Conservation (phyloP, 2,888 invertebrate genomes). For the Phorcus lineatus region DNA sequence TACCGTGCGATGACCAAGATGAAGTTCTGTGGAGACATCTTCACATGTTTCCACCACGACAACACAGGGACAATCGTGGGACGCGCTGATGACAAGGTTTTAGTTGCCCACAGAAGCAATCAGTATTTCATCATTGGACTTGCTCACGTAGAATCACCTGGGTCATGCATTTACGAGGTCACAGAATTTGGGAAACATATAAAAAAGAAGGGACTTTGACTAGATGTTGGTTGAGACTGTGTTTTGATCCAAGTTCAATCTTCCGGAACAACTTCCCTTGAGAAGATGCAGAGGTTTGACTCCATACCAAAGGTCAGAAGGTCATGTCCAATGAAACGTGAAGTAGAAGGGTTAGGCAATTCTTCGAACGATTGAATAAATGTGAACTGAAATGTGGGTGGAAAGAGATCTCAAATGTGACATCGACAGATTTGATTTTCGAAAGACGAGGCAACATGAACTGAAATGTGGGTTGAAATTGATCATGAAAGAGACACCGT, state of each 20-base stretch:
- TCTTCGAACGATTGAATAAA: too few relatives aligned
- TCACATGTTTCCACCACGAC: conserved; percentile 51
- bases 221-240: not conserved
- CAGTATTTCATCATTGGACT: conserved; percentile 51
- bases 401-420: too few relatives aligned
- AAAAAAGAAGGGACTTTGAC: conserved; percentile 21
- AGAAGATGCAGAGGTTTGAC: too few relatives aligned
- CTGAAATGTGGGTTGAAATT: too few relatives aligned
- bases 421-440: too few relatives aligned
- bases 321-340: too few relatives aligned
- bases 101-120: conserved; percentile 47
- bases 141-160: conserved; percentile 50
- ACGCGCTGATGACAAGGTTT: conserved; percentile 48
- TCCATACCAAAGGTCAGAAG: too few relatives aligned
- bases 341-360: too few relatives aligned
- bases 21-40: conserved; percentile 43
- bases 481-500: too few relatives aligned
- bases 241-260: not conserved
- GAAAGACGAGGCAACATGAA: too few relatives aligned
- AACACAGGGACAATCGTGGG: conserved; percentile 48
- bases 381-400: too few relatives aligned
- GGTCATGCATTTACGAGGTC: conserved; percentile 60
- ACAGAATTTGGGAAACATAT: conserved; percentile 45
- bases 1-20: conserved; percentile 43
- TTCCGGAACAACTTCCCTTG: too few relatives aligned